Evolutionary conservation across 2,888 invertebrate species (phyloP).

Genomic region (Dolichomitus sp.): DNA sequence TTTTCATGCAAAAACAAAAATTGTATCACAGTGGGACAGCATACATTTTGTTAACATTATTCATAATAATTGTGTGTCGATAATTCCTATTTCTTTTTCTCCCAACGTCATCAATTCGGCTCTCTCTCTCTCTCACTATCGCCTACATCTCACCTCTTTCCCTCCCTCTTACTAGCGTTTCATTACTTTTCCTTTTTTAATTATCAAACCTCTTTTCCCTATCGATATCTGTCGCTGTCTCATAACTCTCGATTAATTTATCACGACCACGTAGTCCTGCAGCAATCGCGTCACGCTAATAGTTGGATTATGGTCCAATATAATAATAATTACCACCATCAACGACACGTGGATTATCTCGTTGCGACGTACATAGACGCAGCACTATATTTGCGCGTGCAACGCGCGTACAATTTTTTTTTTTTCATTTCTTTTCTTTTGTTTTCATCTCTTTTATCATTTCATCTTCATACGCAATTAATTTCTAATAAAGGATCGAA

Average conservation of each 20-base stretch:
- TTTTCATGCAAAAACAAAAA: conserved; percentile 85
- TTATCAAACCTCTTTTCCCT: conserved; percentile 14
- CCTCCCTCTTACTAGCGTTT: neutral
- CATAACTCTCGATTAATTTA: conserved; percentile 45
- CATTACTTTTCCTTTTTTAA: conserved; percentile 15
- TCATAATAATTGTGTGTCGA: conserved; percentile 61
- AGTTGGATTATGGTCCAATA: conserved; percentile 50
- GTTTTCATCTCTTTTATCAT: conserved; percentile 3
- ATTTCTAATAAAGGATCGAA: conserved; percentile 45
- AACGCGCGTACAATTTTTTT: conserved; percentile 49
- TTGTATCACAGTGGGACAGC: conserved; percentile 86
- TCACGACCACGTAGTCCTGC: conserved; percentile 58
- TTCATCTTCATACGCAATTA: conserved; percentile 20
- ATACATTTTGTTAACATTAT: conserved; percentile 78
- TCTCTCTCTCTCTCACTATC: conserved; percentile 37
- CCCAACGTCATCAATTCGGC: conserved; percentile 40
- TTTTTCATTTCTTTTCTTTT: conserved; percentile 24
- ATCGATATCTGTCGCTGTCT: conserved; percentile 51
- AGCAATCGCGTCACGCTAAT: conserved; percentile 53
- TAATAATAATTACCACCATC: conserved; percentile 39
- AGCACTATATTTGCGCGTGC: conserved; percentile 50
- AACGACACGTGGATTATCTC: conserved; percentile 39
- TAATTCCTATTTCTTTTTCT: conserved; percentile 48
- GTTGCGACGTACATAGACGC: conserved; percentile 44
- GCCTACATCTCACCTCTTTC: conserved; percentile 2